A percentile compares a stretch with the other conserved stretches of the same genome.
Evolutionary conservation across 2,888 invertebrate genomes (phyloP).

Genomic region (Altica lythri): DNA sequence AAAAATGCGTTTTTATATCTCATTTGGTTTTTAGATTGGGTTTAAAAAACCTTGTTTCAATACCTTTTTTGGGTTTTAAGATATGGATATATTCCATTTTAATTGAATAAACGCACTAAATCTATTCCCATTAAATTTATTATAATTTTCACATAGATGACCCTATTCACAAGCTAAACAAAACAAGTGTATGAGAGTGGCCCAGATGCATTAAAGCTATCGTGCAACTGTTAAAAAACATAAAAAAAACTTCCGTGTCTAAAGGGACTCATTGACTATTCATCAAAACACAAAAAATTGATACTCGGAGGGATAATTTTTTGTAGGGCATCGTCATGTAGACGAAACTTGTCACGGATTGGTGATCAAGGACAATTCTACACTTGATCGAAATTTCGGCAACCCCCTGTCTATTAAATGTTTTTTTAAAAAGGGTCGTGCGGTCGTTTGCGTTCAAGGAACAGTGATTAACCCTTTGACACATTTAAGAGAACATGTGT

Average conservation of each 20-base stretch:
- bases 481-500: constrained; percentile 43
- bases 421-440: constrained; percentile 13
- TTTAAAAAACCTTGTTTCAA: too few relatives aligned
- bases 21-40: too few relatives aligned
- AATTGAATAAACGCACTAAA: not conserved
- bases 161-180: constrained; percentile 8
- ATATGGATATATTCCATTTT: too few relatives aligned
- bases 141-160: not conserved
- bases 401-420: constrained; percentile 33
- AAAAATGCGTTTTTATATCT: too few relatives aligned
- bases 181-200: constrained; percentile 29
- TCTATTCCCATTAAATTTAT: not conserved
- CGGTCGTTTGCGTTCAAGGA: constrained; percentile 26
- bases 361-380: constrained; percentile 46
- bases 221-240: constrained; percentile 49
- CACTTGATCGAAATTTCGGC: constrained; percentile 49
- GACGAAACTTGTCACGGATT: constrained; percentile 37
- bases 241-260: constrained; percentile 42
- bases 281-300: constrained; percentile 45
- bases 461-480: constrained; percentile 44
- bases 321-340: constrained; percentile 38
- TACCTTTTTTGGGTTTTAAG: too few relatives aligned
- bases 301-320: constrained; percentile 34
- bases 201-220: constrained; percentile 44
- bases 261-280: constrained; percentile 45